A percentile compares a stretch with the other conserved stretches of the same genome.
These are phyloP conservation scores for Suncus etruscus DNA, from an alignment of 2,113 vertebrate genomes.

Conservation along the genomic window DNA sequence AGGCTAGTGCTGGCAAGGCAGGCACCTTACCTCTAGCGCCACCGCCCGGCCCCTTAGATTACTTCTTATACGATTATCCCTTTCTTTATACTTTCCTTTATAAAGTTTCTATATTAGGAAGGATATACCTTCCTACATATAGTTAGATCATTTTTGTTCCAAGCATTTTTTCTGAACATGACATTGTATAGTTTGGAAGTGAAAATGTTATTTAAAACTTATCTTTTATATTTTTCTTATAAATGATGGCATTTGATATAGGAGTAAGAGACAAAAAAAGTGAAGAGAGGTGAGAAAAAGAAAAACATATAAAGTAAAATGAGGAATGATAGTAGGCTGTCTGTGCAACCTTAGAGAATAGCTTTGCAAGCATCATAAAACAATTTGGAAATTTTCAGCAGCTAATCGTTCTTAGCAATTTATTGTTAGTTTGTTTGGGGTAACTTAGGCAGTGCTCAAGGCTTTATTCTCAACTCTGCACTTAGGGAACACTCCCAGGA, in stretches of 20 bases:
- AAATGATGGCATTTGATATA: neutral
- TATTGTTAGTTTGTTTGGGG: no score
- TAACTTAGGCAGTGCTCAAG: no score
- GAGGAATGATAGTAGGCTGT: neutral
- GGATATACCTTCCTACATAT: no score
- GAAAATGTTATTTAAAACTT: neutral
- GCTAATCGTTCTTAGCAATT: neutral
- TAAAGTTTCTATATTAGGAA: no score
- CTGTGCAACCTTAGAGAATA: neutral
- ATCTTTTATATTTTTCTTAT: neutral
- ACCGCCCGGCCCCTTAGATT: no score
- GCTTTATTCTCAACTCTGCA: no score
- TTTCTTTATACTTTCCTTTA: neutral
- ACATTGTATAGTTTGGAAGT: slow-evolving; percentile 7
- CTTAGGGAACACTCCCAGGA: no score
- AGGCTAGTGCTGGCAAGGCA: no score
- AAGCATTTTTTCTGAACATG: neutral
- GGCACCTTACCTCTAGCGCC: no score
- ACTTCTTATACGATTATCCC: neutral
- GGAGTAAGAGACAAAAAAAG: neutral
- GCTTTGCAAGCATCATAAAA: neutral
- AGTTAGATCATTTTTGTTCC: neutral
- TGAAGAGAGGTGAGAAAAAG: neutral
- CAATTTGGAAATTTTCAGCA: slow-evolving; percentile 8
- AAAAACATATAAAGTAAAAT: neutral